Evolutionary conservation across 2,797 vertebrate genomes (phyloP), one percentile per base, ranked within the genome.

Genomic region (Chelidonichthys spinosus): DNA sequence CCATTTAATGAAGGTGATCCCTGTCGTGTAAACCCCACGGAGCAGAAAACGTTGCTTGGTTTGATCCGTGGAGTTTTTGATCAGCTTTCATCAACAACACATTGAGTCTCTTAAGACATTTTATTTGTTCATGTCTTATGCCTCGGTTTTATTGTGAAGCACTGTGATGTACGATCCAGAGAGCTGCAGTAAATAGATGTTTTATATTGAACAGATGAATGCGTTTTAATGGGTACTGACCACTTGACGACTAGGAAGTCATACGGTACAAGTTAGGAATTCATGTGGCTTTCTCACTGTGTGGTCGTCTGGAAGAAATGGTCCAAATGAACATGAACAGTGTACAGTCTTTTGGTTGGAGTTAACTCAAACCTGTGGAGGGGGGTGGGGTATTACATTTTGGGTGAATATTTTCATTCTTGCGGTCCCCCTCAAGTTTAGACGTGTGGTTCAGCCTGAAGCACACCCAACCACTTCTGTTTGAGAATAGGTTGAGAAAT

Each of bases 341-440:
- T 13, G 37, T 15, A 47, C 52, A 68, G 37, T 44, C 40, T 54
- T 79, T 80, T 61, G 44, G 66, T 79, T 77, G 44, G 40, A 81
- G 42, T 61, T 56, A 62, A 69, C 50, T 64, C 42, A 71, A 39
- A 65, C 72, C 15, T 53, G 35, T n/a, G n/a, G n/a, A n/a, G n/a
- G 1, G 53, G 33, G n/a, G 25, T 25, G 25, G 35, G 55, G 11
- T 68, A 47, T 85, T 71, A 70, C 18, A 69, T 79, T 76, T 78
- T 73, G 56, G 60, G 52, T 42, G 73, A 85, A 81, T 72, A 69
- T 79, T 74, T 71, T 71, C 47, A 77, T 81, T 74, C 73, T 80
- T 82, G 73, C 53, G 81, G 64, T 76, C 62, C 25, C 25, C 33
- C 61, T 63, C 43, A 17, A 65, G 58, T 79, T 79, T 63, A 58